Base-by-base conservation (phyloP, 2,797 vertebrate species). In the Cuniculus paca region DNA sequence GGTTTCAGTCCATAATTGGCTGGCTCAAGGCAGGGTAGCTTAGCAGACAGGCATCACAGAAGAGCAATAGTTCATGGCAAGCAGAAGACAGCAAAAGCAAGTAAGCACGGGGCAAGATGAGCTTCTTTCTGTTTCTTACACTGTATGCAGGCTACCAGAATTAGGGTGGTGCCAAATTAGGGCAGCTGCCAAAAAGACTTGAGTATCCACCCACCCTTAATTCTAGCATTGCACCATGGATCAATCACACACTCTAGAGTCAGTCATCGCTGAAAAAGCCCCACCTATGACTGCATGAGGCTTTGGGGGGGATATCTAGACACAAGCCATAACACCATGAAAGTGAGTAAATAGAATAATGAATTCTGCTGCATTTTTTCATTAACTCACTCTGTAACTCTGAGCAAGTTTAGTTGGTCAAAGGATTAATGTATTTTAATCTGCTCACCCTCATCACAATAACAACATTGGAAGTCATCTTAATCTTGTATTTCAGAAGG, bases 391-490 rank as follows among this genome's bases (percentile, higher is more conserved):
- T 72, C 52, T 79, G 20, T 72, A 90, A 88, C 45, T 60, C 19
- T 26, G 28, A 78, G 28, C 28, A 75, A 92, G 42, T 39, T 83
- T 42, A 79, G 42, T 58, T 65, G n/a, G 54, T 72, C 60, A n/a
- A 81, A 83, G 17, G 6, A 92, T 60, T 16, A 84, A 58, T n/a
- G n/a, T 26, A 91, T 88, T 94, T 89, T 22, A 70, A 65, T 78
- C 87, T 95, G 90, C 63, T 95, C 61, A 88, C n/a, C 56, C 14
- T 20, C 34, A 61, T 58, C 74, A 75, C 78, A 95, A 86, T 45
- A 96, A 79, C 14, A 88, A 39, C 45, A 86, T 24, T 56, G 36
- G 36, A 91, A 68, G 14, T 91, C 19, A 22, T 74, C 52, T 85
- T 58, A 80, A 81, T 90, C 52, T 20, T 39, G 24, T 2, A 34